Evolutionary conservation across 2,888 invertebrate species (phyloP).

Genomic region (Drosophila colorata): DNA sequence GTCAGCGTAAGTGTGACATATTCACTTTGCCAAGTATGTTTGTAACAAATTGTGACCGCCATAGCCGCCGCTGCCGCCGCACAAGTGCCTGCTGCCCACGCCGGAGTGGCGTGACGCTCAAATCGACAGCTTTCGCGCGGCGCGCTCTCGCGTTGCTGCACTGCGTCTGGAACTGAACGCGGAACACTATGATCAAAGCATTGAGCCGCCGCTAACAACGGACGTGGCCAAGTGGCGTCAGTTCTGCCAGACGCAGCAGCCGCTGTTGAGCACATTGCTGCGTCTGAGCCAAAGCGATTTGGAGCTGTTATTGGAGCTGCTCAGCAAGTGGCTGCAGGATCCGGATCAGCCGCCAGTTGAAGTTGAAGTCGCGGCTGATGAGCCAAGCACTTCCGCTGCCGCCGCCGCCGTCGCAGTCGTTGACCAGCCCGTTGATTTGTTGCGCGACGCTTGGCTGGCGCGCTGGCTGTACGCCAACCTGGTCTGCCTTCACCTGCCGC

Average conservation of each 20-base stretch:
- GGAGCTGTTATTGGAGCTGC: conserved; percentile 81
- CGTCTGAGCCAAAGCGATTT: conserved; percentile 81
- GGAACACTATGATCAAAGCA: conserved; percentile 50
- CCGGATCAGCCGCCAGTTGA: neutral
- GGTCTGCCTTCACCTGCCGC: conserved; percentile 83
- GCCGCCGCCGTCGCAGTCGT: neutral
- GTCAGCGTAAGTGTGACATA: conserved; percentile 39
- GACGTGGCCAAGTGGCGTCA: conserved; percentile 74
- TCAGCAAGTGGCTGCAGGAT: conserved; percentile 77
- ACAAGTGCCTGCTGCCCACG: conserved; percentile 78
- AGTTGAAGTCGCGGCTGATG: conserved; percentile 11
- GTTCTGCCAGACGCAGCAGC: conserved; percentile 79
- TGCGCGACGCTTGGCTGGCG: conserved; percentile 80
- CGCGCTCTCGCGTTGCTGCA: conserved; percentile 62
- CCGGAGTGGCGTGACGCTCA: conserved; percentile 83
- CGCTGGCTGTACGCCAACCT: conserved; percentile 84
- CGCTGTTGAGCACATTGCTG: conserved; percentile 80
- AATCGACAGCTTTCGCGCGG: conserved; percentile 72
- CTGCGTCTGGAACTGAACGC: conserved; percentile 60
- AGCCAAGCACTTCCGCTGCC: conserved; percentile 31
- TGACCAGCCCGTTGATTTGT: conserved; percentile 60
- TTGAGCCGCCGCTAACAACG: conserved; percentile 68
- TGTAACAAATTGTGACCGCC: neutral
- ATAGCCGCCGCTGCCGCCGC: conserved; percentile 49
- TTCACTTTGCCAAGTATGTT: neutral